phyloP scores from a whole-genome alignment of 2,797 vertebrate genomes.

The Anguilla anguilla region DNA sequence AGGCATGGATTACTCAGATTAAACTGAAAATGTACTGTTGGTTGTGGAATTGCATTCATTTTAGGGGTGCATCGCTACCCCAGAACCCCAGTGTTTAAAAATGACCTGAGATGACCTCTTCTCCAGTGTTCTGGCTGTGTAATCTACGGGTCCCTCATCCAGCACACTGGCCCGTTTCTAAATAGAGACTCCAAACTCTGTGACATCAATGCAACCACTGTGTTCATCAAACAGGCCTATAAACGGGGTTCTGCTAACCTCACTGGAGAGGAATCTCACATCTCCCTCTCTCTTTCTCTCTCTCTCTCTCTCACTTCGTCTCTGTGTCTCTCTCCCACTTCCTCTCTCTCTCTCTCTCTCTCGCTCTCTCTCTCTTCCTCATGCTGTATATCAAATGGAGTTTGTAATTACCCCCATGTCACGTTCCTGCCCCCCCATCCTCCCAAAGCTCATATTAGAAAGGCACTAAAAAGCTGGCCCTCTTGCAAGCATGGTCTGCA shows the following conservation, averaged over 20 bases:
- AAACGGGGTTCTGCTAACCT: slow-evolving; percentile 77
- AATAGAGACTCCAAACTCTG: slow-evolving; percentile 35
- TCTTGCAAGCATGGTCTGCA: slow-evolving; percentile 66
- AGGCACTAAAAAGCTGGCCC: slow-evolving; percentile 49
- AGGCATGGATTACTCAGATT: too few relatives aligned
- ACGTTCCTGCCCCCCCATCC: slow-evolving; percentile 52
- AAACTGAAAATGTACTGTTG: too few relatives aligned
- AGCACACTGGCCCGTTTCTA: slow-evolving; percentile 30
- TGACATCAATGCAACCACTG: slow-evolving; percentile 19
- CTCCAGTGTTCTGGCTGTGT: background rate
- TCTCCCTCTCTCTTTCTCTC: background rate
- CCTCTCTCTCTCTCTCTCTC: too few relatives aligned
- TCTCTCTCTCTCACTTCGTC: too few relatives aligned
- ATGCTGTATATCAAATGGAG: slow-evolving; percentile 47
- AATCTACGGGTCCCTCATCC: background rate
- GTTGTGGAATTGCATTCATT: background rate
- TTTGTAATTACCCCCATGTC: slow-evolving; percentile 57
- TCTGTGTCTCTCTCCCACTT: too few relatives aligned
- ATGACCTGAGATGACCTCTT: slow-evolving; percentile 15
- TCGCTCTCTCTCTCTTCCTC: too few relatives aligned
- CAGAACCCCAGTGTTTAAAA: background rate
- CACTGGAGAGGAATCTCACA: slow-evolving; percentile 58
- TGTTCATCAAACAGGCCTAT: slow-evolving; percentile 68
- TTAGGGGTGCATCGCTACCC: background rate
- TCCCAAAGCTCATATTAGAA: slow-evolving; percentile 71